phyloP scores from a whole-genome alignment of 2,797 vertebrate species.

The Ambastaia sidthimunki region DNA sequence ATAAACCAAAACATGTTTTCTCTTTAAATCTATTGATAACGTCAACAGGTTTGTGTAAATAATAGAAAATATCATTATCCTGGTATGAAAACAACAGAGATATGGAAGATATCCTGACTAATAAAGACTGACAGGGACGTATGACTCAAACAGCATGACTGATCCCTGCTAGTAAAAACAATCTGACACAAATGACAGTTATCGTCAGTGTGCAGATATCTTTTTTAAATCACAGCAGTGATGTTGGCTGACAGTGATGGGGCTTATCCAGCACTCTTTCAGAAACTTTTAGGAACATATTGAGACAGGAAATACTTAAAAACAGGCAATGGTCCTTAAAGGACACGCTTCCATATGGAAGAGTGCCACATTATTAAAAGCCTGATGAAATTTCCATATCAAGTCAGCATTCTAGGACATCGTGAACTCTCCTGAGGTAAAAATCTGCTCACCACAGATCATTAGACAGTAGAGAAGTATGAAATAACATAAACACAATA shows the following conservation, averaged over 20 bases:
- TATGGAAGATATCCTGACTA: not conserved
- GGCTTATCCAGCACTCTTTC: conserved; percentile 32
- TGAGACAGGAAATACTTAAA: conserved; percentile 48
- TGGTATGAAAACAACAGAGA: too few relatives aligned
- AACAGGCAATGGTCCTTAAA: conserved; percentile 35
- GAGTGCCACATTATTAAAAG: conserved; percentile 21
- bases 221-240: not conserved
- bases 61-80: too few relatives aligned
- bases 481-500: conserved; percentile 40
- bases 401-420: conserved; percentile 17
- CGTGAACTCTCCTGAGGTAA: conserved; percentile 24
- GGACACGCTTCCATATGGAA: conserved; percentile 19
- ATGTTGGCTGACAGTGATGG: not conserved
- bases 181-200: not conserved
- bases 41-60: too few relatives aligned
- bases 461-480: conserved; percentile 36
- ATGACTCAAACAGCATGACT: not conserved
- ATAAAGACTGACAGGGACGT: not conserved
- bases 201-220: conserved; percentile 9
- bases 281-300: conserved; percentile 40
- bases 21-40: too few relatives aligned
- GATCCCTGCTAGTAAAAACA: not conserved
- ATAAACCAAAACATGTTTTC: too few relatives aligned
- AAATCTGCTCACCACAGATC: conserved; percentile 35
- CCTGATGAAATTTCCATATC: conserved; percentile 38